Percentiles rank a stretch among this genome's conserved stretches.
phyloP scores from a whole-genome alignment of 1,140 invertebrate species.

The Aleiodes sp. region DNA sequence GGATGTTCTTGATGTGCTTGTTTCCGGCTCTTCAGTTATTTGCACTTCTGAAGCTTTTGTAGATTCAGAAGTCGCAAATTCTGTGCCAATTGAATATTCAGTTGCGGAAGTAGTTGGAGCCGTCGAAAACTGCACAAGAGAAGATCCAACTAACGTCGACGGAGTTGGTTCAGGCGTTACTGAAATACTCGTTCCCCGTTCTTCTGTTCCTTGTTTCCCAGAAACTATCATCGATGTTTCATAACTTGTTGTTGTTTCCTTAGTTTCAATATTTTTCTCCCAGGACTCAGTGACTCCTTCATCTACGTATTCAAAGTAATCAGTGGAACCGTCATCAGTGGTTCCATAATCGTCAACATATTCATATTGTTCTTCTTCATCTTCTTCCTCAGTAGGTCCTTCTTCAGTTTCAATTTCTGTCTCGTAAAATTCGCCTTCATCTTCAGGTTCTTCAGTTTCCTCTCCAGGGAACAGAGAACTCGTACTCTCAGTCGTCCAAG shows the following conservation, averaged over 20 bases:
- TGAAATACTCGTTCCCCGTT: too few species aligned
- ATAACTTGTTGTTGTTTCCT: background rate
- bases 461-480: background rate
- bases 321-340: background rate
- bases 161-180: too few species aligned
- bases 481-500: background rate
- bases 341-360: too few species aligned
- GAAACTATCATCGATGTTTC: background rate
- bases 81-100: too few species aligned
- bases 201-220: background rate
- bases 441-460: background rate
- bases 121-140: too few species aligned
- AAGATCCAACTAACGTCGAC: too few species aligned
- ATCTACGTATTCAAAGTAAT: background rate
- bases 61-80: too few species aligned
- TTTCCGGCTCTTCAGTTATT: too few species aligned
- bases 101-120: too few species aligned
- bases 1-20: too few species aligned
- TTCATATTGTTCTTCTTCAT: too few species aligned
- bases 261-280: background rate
- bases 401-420: background rate
- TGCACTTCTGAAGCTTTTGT: too few species aligned
- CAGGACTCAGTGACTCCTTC: background rate
- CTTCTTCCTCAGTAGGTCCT: background rate
- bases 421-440: background rate